Base-by-base conservation (phyloP, 2,888 invertebrate genomes). In the Sycophila texana region DNA sequence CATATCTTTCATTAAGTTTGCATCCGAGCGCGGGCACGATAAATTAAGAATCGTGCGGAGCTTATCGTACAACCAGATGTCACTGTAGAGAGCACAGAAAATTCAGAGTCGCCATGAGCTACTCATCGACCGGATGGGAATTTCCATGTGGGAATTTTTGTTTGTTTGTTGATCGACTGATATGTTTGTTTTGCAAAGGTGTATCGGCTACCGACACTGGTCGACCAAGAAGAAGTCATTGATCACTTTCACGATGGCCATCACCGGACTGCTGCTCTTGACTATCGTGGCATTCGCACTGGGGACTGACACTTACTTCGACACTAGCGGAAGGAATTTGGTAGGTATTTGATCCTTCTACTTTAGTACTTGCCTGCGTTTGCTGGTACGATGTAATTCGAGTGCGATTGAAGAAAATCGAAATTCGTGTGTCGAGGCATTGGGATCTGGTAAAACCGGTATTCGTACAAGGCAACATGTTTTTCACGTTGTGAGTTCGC, bases 271-370 rank as follows among this genome's bases (percentile, higher is more conserved):
- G 13, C 14, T 81, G 30, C 47, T 81, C 3, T 68, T 81, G 2
- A 53, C 65, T 18, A 66, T 61, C 1, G 73, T 78, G 1, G 72
- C 77, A 13, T n/a, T 78, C 7, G 80, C 70, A 10, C 75, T 72
- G 14, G 67, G 70, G 13, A 73, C 47, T 26, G 80, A 78, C 13
- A 76, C 70, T 20, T 82, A 82, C 39, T 82, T 82, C 60, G 82
- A 82, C 30, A 82, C 82, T 70, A 80, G 80, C 47, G 82, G 82
- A 51, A 66, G 80, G n/a, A 82, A 82, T 79, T 76, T 82, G 82
- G 82, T 82, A 79, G 20, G 14, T 66, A 18, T 47, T 65, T 18
- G 4, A 49, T 51, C 16, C 16, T 60, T 53, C 57, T 7, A 60
- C 18, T 65, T 39, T 51, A n/a, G n/a, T 2, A 58, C 51, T 65